phyloP scores from a whole-genome alignment of 2,888 invertebrate genomes.

The Panorpa germanica region DNA sequence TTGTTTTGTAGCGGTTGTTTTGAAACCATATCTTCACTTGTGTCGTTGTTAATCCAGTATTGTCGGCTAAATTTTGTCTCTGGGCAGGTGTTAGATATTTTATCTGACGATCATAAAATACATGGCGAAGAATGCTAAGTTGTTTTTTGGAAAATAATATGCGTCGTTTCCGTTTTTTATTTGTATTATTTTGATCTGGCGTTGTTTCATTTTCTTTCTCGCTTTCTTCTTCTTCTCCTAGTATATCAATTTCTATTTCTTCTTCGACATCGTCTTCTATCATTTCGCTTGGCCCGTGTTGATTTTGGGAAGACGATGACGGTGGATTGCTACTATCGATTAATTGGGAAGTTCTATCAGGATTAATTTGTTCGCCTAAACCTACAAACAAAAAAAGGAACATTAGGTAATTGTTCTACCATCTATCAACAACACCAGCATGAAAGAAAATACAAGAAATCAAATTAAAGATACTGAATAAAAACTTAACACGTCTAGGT shows the following conservation, averaged over 20 bases:
- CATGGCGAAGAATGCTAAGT: constrained; percentile 85
- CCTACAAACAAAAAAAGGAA: constrained; percentile 21
- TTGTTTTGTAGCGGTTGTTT: constrained; percentile 97
- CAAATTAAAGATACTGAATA: no score
- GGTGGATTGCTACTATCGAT: constrained; percentile 10
- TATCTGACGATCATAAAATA: constrained; percentile 92
- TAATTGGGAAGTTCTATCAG: constrained; percentile 60
- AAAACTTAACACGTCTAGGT: no score
- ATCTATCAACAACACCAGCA: no score
- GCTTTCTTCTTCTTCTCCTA: constrained; percentile 33
- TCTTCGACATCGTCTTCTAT: constrained; percentile 26
- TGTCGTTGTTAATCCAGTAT: constrained; percentile 89
- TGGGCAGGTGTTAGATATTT: constrained; percentile 95
- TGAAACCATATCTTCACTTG: constrained; percentile 99
- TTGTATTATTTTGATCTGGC: constrained; percentile 24
- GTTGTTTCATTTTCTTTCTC: constrained; percentile 36
- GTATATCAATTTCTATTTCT: no score
- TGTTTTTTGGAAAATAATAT: constrained; percentile 96
- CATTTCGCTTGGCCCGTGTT: constrained; percentile 19
- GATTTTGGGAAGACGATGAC: constrained; percentile 9
- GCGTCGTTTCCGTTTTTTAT: constrained; percentile 85
- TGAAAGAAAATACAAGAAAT: no score
- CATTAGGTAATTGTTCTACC: no score
- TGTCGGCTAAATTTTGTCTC: constrained; percentile 85
- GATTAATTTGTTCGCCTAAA: constrained; percentile 51